Base-by-base conservation (phyloP, 1,140 invertebrate species). In the Pseudomyrmex gracilis region DNA sequence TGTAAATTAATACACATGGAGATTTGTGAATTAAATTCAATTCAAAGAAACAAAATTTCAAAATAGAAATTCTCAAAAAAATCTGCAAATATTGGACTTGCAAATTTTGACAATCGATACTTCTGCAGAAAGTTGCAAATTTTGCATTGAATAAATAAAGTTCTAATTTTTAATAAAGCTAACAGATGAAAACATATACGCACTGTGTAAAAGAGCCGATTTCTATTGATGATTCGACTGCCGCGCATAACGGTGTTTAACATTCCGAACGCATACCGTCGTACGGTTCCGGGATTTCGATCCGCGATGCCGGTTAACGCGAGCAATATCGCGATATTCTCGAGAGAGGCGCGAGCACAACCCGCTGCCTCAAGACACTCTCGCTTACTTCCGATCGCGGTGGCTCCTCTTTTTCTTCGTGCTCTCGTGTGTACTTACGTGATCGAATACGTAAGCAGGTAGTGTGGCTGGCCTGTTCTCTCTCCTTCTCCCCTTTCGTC, bases 401-500 rank as follows among this genome's bases (percentile, higher is more conserved):
- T 51, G 61, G 51, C 47, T 87, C 9, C 45, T 80, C 71, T 85
- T 82, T 51, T 88, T 73, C 74, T 76, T 67, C 71, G 58, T 61
- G 58, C 60, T 86, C 49, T 70, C 74, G 80, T 80, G 84, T 88
- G 87, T 89, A 89, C 82, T 84, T 89, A 89, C 84, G 85, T 86
- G 88, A 90, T 90, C 85, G 89, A 89, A 89, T 89, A 89, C 73
- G 80, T 77, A 87, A 90, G 85, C 89, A 87, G 85, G 22, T 71
- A 76, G 61, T 67, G 22, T 71, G 78, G 60, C 73, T 86, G 61
- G 58, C 68, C 66, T 66, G 34, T 85, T 70, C 82, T 84, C 76
- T 17, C 22, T 68, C n/a, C 47, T n/a, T 51, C 12, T 34, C 4
- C 20, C 20, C 76, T 24, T 55, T 51, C n/a, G 17, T 34, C 34